These are phyloP conservation scores for Pampus argenteus DNA, from an alignment of 2,797 vertebrate genomes.

Conservation along the genomic window DNA sequence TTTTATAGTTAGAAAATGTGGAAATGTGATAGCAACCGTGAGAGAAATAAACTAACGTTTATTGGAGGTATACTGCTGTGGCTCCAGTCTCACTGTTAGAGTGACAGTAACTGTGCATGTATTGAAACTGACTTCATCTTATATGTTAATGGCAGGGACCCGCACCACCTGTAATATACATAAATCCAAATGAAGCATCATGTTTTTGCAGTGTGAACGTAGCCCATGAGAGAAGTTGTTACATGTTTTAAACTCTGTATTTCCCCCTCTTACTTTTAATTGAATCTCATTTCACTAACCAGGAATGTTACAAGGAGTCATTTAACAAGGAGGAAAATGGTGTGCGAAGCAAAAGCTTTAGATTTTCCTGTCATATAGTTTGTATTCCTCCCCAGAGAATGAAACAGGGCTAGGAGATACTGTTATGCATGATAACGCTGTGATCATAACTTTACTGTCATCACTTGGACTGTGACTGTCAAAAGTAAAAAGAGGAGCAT, in stretches of 20 bases:
- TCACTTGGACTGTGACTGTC: background rate
- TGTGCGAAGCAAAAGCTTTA: slow-evolving; percentile 19
- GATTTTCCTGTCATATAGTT: slow-evolving; percentile 29
- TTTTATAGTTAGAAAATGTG: no score
- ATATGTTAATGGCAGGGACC: no score
- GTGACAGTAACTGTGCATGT: no score
- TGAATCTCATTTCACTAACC: slow-evolving; percentile 16
- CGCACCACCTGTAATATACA: no score
- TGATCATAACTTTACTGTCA: slow-evolving; percentile 15
- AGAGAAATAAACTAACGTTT: no score
- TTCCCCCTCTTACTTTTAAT: background rate
- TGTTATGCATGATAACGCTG: slow-evolving; percentile 16
- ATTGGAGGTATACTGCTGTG: no score
- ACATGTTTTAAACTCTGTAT: background rate
- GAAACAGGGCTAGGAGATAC: slow-evolving; percentile 3
- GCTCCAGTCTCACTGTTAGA: no score
- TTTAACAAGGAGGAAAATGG: slow-evolving; percentile 40
- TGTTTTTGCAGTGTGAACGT: no score
- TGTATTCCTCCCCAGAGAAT: slow-evolving; percentile 11
- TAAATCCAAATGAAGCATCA: no score
- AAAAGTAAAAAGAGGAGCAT: background rate
- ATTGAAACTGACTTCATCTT: no score
- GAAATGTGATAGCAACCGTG: no score
- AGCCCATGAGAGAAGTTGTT: slow-evolving; percentile 15
- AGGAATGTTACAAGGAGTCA: slow-evolving; percentile 36